Evolutionary conservation across 2,888 invertebrate genomes (phyloP), one percentile per base, ranked within the genome.

Genomic region (Brachypalpus laphriformis): DNA sequence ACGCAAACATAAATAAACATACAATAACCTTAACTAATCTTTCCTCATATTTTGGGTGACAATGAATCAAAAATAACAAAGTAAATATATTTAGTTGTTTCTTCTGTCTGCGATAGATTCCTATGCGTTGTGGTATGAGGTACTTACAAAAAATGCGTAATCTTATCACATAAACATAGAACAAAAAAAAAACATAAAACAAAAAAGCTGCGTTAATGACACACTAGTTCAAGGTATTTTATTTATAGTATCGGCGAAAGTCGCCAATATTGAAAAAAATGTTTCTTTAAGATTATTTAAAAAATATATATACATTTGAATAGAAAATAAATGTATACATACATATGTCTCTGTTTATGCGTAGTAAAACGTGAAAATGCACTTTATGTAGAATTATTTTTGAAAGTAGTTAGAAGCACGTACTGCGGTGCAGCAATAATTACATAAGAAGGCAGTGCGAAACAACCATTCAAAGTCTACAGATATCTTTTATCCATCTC

Each of bases 221-320:
- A 72, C 61, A 56, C 42, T 31, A 74, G 54, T 63, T 74, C 74
- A 74, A 74, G 63, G 63, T 31, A 40, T 61, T 61, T 61, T 61
- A 72, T 72, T 72, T 72, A 28, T 72, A 72, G 49, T 40, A 2
- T 45, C 11, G n/a, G 34, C 47, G 14, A 57, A 57, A 40, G 37
- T n/a, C 1, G 7, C 14, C n/a, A 14, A n/a, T 40, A 20, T n/a
- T 37, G 1, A 14, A 40, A 37, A 3, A 5, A 57, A 18, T 56
- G 54, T 6, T 56, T 14, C 6, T 56, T 31, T 56, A 9, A 20
- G 11, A 20, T 25, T 25, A 25, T 25, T 25, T 2, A n/a, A n/a
- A n/a, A n/a, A 25, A 25, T 25, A 25, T 25, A 25, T 3, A 45
- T 3, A 45, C 16, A 9, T 34, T n/a, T n/a, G n/a, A n/a, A n/a